Percentiles rank a stretch among this genome's conserved stretches.
Evolutionary conservation across 2,113 vertebrate species (phyloP).

Genomic region (Plectropomus leopardus): DNA sequence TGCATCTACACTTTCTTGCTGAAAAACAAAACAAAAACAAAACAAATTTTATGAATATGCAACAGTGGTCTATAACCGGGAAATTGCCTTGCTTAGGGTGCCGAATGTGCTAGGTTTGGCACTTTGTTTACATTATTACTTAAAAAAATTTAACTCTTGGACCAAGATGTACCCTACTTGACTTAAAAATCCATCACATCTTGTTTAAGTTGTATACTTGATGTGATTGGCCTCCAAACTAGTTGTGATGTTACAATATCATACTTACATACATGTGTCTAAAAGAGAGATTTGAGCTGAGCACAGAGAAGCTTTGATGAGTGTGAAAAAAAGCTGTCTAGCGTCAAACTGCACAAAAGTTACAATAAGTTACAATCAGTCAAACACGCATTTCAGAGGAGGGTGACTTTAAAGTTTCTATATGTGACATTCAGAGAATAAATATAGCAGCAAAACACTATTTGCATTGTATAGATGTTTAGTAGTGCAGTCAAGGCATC

Average conservation of each 20-base stretch:
- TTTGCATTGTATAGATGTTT: too few species aligned
- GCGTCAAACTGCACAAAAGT: neutral
- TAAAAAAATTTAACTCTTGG: neutral
- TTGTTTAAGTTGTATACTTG: neutral
- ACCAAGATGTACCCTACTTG: neutral
- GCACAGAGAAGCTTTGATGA: neutral
- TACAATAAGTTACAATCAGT: too few species aligned
- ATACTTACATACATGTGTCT: neutral
- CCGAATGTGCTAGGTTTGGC: too few species aligned
- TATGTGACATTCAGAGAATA: too few species aligned
- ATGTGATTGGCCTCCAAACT: neutral
- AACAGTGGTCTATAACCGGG: too few species aligned
- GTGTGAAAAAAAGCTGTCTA: conserved; percentile 11
- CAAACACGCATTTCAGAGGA: neutral
- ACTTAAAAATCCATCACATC: neutral
- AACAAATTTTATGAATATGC: neutral
- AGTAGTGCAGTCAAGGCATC: too few species aligned
- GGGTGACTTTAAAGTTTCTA: neutral
- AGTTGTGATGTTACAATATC: neutral
- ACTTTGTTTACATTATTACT: too few species aligned
- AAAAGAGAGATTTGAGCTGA: neutral
- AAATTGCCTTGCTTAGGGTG: too few species aligned
- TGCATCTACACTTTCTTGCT: neutral
- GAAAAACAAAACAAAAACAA: too few species aligned
- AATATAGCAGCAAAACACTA: too few species aligned